These are phyloP conservation scores for Alfaro cultratus DNA, from an alignment of 2,797 vertebrate genomes.

Conservation along the genomic window DNA sequence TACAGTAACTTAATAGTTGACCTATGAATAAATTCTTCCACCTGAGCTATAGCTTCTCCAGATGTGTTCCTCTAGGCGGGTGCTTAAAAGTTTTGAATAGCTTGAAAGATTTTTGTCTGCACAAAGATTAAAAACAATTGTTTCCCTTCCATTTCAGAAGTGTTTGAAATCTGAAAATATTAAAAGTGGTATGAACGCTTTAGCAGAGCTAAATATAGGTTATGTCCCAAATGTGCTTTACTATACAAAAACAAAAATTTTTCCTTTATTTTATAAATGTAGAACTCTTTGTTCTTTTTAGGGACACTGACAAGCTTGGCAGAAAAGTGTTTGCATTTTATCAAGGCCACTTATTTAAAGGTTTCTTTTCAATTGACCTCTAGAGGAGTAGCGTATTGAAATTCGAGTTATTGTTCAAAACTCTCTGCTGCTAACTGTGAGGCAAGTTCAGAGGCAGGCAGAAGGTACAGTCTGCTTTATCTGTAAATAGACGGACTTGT, in stretches of 20 bases:
- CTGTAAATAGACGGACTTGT: constrained; percentile 86
- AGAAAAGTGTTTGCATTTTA: constrained; percentile 29
- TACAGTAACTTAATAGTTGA: not conserved
- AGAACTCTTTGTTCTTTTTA: constrained; percentile 28
- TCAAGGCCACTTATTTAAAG: constrained; percentile 14
- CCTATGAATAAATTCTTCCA: not conserved
- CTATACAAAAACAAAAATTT: constrained; percentile 51
- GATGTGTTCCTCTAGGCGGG: not conserved
- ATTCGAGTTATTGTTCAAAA: constrained; percentile 5
- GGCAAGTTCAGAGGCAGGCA: constrained; percentile 17
- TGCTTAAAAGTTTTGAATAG: not conserved
- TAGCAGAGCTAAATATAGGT: not conserved
- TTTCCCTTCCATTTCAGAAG: not conserved
- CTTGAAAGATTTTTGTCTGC: not conserved
- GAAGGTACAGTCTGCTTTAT: constrained; percentile 53
- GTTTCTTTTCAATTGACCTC: constrained; percentile 26
- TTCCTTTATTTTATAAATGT: constrained; percentile 42
- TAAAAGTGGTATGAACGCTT: not conserved
- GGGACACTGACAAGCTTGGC: constrained; percentile 34
- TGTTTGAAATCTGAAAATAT: not conserved
- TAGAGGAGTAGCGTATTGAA: constrained; percentile 23
- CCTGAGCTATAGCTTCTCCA: not conserved
- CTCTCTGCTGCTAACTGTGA: constrained; percentile 15
- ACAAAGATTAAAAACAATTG: not conserved
- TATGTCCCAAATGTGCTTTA: constrained; percentile 36